A percentile compares a stretch with the other conserved stretches of the same genome.
Conservation (phyloP, 1,140 invertebrate species). For the Microplitis mediator region DNA sequence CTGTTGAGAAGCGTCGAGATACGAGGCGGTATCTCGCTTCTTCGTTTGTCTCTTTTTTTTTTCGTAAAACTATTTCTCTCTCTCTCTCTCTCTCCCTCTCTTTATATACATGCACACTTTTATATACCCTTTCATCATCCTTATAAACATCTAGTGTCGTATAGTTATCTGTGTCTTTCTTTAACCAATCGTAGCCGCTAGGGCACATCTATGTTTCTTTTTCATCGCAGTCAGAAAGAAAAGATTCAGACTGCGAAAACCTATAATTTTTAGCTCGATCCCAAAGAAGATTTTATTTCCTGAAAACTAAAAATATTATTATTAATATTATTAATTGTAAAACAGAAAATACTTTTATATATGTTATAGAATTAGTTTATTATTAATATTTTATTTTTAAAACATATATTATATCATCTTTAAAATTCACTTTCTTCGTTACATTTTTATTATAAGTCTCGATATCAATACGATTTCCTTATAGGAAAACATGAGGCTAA, state of each 20-base stretch:
- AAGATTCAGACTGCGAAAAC: constrained; percentile 55
- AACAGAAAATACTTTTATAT: constrained; percentile 45
- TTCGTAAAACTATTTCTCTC: constrained; percentile 29
- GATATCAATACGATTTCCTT: no score
- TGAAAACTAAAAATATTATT: constrained; percentile 43
- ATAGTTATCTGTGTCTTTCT: constrained; percentile 22
- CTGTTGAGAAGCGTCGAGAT: constrained; percentile 17
- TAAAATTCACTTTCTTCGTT: no score
- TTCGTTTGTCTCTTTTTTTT: constrained; percentile 25
- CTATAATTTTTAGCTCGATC: constrained; percentile 49
- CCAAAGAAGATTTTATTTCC: constrained; percentile 46
- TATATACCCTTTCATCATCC: not conserved
- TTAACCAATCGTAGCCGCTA: constrained; percentile 29
- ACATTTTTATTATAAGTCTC: no score
- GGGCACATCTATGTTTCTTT: constrained; percentile 10
- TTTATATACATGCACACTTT: no score
- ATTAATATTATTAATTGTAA: constrained; percentile 53
- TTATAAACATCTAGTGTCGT: not conserved
- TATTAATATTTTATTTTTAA: no score
- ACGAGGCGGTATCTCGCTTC: constrained; percentile 8
- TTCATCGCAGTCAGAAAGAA: constrained; percentile 36
- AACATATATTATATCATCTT: no score
- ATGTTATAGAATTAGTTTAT: constrained; percentile 22
- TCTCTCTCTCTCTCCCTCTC: constrained; percentile 18
- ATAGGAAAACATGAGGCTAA: no score